A percentile compares a stretch with the other conserved stretches of the same genome.
Evolutionary conservation across 2,888 invertebrate species (phyloP).

Genomic region (Lordiphosa andalusiaca): DNA sequence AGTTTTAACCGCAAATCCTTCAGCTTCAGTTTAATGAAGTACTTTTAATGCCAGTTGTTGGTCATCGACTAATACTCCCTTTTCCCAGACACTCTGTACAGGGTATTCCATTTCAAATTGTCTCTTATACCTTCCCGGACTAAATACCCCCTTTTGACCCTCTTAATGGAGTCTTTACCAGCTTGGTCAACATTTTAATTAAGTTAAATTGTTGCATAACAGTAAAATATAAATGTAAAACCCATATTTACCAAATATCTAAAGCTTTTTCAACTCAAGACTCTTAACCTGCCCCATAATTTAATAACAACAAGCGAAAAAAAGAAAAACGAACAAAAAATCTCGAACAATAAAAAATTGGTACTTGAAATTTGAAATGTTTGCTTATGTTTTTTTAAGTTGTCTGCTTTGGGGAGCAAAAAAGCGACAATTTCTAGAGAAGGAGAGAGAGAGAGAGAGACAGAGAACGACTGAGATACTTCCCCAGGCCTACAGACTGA

Average conservation of each 20-base stretch:
- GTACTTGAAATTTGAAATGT: constrained; percentile 62
- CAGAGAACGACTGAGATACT: background rate
- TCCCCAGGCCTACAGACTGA: constrained; percentile 16
- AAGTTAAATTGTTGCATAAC: constrained; percentile 26
- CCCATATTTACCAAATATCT: constrained; percentile 26
- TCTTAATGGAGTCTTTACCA: constrained; percentile 12
- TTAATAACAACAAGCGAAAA: constrained; percentile 33
- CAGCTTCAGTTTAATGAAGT: too few relatives aligned
- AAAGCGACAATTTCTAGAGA: constrained; percentile 3
- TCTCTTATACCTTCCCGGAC: too few relatives aligned
- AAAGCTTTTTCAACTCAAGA: constrained; percentile 37
- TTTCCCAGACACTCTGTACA: too few relatives aligned
- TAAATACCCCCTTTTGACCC: too few relatives aligned
- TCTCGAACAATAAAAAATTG: constrained; percentile 46
- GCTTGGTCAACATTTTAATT: constrained; percentile 38
- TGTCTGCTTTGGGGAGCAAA: constrained; percentile 31
- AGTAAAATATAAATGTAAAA: constrained; percentile 14
- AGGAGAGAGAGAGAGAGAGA: background rate
- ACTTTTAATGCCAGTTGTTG: too few relatives aligned
- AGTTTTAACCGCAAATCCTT: too few relatives aligned
- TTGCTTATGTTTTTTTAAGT: constrained; percentile 54
- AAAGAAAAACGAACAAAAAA: constrained; percentile 21
- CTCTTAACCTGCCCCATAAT: constrained; percentile 56
- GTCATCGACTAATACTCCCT: too few relatives aligned
- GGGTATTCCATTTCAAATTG: too few relatives aligned